Conservation (phyloP, 2,113 vertebrate genomes). For the Ptychochromis oligacanthus region DNA sequence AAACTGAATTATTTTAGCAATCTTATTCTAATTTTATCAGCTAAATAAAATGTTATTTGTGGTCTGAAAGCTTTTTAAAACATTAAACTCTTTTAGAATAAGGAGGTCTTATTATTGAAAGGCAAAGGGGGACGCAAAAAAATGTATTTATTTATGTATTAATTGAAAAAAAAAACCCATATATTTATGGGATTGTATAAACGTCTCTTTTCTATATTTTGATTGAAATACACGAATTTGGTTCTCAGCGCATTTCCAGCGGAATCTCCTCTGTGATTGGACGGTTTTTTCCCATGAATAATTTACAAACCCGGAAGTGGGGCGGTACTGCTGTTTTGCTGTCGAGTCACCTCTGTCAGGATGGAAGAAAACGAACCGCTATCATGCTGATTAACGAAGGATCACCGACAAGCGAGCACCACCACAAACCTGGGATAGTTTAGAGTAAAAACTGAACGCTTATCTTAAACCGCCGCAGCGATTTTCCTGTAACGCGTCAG, state of each 20-base stretch:
- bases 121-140: background rate
- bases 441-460: constrained; percentile 20
- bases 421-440: constrained; percentile 12
- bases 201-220: background rate
- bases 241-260: constrained; percentile 12
- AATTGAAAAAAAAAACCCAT: too few relatives aligned
- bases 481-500: constrained; percentile 45
- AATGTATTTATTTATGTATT: background rate
- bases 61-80: too few relatives aligned
- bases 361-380: constrained; percentile 73
- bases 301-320: constrained; percentile 74
- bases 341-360: constrained; percentile 82
- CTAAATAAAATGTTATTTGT: background rate
- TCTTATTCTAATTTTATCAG: background rate
- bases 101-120: background rate
- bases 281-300: constrained; percentile 25
- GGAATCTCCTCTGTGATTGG: constrained; percentile 61
- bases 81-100: too few relatives aligned
- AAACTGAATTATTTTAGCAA: background rate
- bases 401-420: constrained; percentile 32
- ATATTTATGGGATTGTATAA: background rate
- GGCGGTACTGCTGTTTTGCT: constrained; percentile 76
- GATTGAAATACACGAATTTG: background rate
- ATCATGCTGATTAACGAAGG: constrained; percentile 62
- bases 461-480: background rate